Evolutionary conservation across 2,888 invertebrate species (phyloP).

Genomic region (Onchidella celtica): DNA sequence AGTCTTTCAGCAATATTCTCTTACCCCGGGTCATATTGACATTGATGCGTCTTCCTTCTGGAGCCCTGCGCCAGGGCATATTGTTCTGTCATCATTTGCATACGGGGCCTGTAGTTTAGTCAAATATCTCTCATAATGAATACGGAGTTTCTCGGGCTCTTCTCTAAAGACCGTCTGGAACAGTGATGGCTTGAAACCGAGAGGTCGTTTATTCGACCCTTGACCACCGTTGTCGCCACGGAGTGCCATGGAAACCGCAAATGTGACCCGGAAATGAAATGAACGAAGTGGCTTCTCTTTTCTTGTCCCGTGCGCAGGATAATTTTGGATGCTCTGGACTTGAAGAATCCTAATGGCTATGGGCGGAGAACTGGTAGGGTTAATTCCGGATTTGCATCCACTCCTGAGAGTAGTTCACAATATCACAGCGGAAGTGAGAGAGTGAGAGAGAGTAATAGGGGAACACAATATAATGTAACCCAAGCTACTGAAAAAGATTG

Average conservation of each 20-base stretch:
- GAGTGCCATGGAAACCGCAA: background rate
- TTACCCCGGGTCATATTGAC: background rate
- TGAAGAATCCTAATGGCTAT: background rate
- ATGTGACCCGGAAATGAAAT: constrained; percentile 45
- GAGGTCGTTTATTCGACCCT: background rate
- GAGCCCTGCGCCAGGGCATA: background rate
- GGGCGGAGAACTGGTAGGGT: background rate
- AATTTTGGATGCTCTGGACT: background rate
- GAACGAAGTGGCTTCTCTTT: constrained; percentile 12
- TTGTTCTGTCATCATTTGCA: background rate
- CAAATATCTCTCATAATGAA: constrained; percentile 1
- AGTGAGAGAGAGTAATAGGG: background rate
- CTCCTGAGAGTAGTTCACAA: background rate
- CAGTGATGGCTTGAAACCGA: background rate
- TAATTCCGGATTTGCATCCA: too few species aligned
- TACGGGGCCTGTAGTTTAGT: background rate
- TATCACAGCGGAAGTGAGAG: background rate
- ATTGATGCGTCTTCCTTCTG: background rate
- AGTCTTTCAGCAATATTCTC: too few species aligned
- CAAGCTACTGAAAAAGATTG: background rate
- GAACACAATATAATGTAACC: too few species aligned
- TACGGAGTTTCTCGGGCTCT: background rate
- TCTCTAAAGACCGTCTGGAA: background rate
- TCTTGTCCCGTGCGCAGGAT: background rate
- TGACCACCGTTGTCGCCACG: background rate